Evolutionary conservation across 2,113 vertebrate species (phyloP), one percentile per base, ranked within the genome.

Genomic region (Melanerpes aurifrons): DNA sequence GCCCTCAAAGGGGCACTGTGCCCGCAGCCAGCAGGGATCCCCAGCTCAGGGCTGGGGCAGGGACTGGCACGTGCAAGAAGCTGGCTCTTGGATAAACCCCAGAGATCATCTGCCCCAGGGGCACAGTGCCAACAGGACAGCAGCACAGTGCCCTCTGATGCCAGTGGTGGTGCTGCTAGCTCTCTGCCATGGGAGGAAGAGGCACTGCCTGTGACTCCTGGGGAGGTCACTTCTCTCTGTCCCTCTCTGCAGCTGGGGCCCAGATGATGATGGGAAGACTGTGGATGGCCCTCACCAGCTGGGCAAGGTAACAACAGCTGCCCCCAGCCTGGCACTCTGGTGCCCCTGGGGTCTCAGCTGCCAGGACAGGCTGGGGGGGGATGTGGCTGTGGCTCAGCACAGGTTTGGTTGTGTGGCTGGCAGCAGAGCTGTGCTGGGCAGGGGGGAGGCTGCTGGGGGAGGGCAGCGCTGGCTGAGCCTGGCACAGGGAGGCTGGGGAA

Each of bases 241-340:
- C 79, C 94, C 66, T 96, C 80, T 92, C 86, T 54, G 91, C 97
- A 99, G 99, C 95, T 99, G 99, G 99, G 99, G 99, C 90, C 99
- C 99, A 18, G 99, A 99, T 67, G 99, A 99, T 7, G 99, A 99
- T 4, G 99, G 99, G 19, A 98, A 98, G 86, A 99, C 99, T 0
- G 98, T 99, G 78, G 99, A 99, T 32, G 99, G 99, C 69, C 99
- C 99, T 43, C 99, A 99, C 59, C 99, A 99, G 15, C 98, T 99
- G 48, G 99, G 99, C 86, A 99, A 99, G 98, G 99, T 99, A 96
- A 77, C 43, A 14, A 25, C 0, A 5, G 11, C 21, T 81, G 50
- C 50, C 25, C 6, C 53, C 35, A 45, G 43, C 43, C 43, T 8
- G 7, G 53, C 73, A 21, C 67, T 24, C 26, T 2, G 4, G 43